phyloP scores from a whole-genome alignment of 2,113 vertebrate species.

The Arothron firmamentum region DNA sequence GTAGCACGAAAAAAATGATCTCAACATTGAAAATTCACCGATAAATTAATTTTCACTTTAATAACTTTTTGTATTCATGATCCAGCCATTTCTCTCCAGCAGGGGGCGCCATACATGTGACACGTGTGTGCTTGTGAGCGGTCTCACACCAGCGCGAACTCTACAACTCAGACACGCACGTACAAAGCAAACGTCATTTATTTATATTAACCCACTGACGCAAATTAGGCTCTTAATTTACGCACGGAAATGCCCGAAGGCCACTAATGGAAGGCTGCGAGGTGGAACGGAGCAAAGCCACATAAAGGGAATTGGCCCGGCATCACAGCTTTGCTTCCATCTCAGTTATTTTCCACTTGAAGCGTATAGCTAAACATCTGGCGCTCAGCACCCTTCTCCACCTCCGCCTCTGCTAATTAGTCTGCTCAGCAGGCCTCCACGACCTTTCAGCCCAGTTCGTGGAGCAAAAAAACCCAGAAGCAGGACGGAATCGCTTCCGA shows the following conservation, averaged over 20 bases:
- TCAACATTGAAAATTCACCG: too few species aligned
- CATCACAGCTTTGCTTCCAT: constrained; percentile 57
- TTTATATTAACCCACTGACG: constrained; percentile 54
- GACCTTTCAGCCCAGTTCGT: neutral
- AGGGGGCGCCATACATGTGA: constrained; percentile 30
- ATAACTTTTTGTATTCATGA: constrained; percentile 23
- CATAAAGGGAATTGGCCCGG: constrained; percentile 60
- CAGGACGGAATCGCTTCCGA: too few species aligned
- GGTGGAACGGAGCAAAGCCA: constrained; percentile 53
- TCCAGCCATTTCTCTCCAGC: constrained; percentile 18
- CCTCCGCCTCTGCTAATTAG: constrained; percentile 41
- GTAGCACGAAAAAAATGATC: too few species aligned
- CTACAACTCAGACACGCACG: constrained; percentile 9
- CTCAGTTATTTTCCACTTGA: constrained; percentile 55
- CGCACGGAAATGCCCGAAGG: constrained; percentile 51
- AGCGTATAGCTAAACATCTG: constrained; percentile 60
- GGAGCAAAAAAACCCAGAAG: too few species aligned
- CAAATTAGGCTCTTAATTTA: constrained; percentile 55
- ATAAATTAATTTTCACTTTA: too few species aligned
- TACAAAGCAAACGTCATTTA: constrained; percentile 16
- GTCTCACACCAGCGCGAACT: constrained; percentile 10
- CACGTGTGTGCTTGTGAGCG: constrained; percentile 6
- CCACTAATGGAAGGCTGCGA: constrained; percentile 47
- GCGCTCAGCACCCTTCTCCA: constrained; percentile 46
- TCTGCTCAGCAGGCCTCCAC: neutral